Evolutionary conservation across 92 coral and sea anemone genomes (phyloP).

Genomic region (Palythoa grandis): DNA sequence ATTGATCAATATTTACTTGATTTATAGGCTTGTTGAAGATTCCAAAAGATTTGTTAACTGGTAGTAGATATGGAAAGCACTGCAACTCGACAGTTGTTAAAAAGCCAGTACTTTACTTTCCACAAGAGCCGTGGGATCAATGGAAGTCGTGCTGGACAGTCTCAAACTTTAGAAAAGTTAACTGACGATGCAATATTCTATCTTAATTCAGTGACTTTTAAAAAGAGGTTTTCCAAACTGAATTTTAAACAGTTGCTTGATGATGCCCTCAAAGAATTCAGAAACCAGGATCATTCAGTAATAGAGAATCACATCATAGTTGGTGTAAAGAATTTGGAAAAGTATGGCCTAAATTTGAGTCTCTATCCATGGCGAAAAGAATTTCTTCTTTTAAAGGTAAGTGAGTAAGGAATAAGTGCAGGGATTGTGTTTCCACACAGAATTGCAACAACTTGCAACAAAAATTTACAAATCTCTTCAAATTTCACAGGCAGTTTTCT

Average conservation of each 20-base stretch:
- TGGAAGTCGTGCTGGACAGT: not conserved
- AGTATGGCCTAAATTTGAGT: slow-evolving; percentile 68
- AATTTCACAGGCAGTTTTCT: too few relatives aligned
- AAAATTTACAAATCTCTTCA: too few relatives aligned
- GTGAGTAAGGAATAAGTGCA: not conserved
- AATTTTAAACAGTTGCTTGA: not conserved
- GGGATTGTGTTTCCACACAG: too few relatives aligned
- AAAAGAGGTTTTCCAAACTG: not conserved
- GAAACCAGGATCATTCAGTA: not conserved
- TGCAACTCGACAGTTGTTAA: not conserved
- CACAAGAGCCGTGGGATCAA: not conserved
- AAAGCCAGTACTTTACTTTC: slow-evolving; percentile 18
- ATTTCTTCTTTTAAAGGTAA: slow-evolving; percentile 69
- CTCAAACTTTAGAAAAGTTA: not conserved
- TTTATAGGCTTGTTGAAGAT: not conserved
- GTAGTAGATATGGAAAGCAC: not conserved
- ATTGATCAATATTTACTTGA: not conserved
- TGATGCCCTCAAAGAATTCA: slow-evolving; percentile 3
- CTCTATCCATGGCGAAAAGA: slow-evolving; percentile 79
- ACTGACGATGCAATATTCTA: not conserved
- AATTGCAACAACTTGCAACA: too few relatives aligned
- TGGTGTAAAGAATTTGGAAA: slow-evolving; percentile 66
- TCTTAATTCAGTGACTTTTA: not conserved
- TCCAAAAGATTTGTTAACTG: not conserved
- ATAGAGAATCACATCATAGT: slow-evolving; percentile 30